These are phyloP conservation scores for Propithecus perrieri DNA, from an alignment of 2,797 vertebrate species.

Conservation along the genomic window DNA sequence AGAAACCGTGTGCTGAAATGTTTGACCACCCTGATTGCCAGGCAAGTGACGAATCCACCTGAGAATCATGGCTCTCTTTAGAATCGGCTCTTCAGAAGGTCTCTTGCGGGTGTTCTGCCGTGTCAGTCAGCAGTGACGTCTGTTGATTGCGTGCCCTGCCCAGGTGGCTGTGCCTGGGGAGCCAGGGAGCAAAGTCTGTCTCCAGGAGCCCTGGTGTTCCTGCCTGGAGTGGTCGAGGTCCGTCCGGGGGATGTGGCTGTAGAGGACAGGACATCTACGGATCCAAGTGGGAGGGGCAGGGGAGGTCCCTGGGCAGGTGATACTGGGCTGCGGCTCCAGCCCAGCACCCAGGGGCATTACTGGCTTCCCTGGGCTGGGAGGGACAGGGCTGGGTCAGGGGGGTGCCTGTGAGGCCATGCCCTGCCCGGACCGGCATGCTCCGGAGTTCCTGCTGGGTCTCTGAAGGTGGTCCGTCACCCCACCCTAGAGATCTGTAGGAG, in stretches of 20 bases:
- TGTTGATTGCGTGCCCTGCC: neutral
- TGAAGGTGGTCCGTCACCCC: neutral
- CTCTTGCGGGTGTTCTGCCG: fast-evolving
- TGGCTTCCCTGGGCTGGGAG: neutral
- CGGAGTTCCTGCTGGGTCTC: neutral
- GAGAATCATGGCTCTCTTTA: neutral
- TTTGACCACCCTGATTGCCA: fast-evolving
- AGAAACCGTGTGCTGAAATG: neutral
- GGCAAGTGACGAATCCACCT: neutral
- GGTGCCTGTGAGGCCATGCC: neutral
- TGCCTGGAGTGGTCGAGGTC: neutral
- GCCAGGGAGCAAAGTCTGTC: neutral
- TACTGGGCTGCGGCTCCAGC: neutral
- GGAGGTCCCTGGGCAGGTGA: neutral
- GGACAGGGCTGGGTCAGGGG: neutral
- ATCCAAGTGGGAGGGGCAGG: neutral
- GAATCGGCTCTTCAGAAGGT: neutral
- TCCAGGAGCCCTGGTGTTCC: neutral
- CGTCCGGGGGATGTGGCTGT: neutral
- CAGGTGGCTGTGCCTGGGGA: neutral
- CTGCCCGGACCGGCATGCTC: neutral
- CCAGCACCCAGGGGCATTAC: neutral
- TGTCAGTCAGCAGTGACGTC: fast-evolving
- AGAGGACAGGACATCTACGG: too few relatives aligned
- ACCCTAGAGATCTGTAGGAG: neutral